Evolutionary conservation across 2,113 vertebrate species (phyloP), one percentile per base, ranked within the genome.

Genomic region (Spermophilus dauricus): DNA sequence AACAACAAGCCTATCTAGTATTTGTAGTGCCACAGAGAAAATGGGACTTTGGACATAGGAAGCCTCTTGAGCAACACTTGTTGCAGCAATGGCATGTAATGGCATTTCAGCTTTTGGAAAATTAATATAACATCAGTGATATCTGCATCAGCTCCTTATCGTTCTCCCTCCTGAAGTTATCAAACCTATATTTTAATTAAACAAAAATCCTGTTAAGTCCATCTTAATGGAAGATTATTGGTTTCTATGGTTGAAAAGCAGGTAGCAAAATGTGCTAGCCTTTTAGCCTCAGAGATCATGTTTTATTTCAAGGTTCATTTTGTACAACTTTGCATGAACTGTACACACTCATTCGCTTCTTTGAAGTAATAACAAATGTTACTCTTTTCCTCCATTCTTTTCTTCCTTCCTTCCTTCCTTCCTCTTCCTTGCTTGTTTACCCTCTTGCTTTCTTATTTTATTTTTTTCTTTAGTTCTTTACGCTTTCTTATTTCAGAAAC

Each of bases 401-500:
- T 16, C 24, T 80, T 42, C 0, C 12, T 11, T 26, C 1, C 48
- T 3, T 81, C 5, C 5, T 3, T 81, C 5, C 5, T 22, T 51
- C 48, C 6, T 6, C 61, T 39, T 37, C 51, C 11, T 32, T 69
- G 17, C 18, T 32, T 37, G 5, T 7, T 28, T 28, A 42, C 5
- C 14, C 5, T 37, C 18, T 34, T 76, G 7, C 24, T 51, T 63
- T 34, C 45, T 9, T 51, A 17, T 67, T 67, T 95, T 24, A 1
- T 63, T 32, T 16, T 28, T 24, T 8, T 37, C 20, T 37, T 77
- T 65, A 89, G 10, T 86, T 45, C 28, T 65, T 5, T n/a, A 34
- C 51, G 13, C 9, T 85, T 37, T 45, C 8, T 94, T 65, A 77
- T 32, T 98, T 90, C 28, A 11, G 73, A 98, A 96, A 67, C 20